These are phyloP conservation scores for Balaenoptera acutorostrata DNA, from an alignment of 2,113 vertebrate species.

Conservation along the genomic window DNA sequence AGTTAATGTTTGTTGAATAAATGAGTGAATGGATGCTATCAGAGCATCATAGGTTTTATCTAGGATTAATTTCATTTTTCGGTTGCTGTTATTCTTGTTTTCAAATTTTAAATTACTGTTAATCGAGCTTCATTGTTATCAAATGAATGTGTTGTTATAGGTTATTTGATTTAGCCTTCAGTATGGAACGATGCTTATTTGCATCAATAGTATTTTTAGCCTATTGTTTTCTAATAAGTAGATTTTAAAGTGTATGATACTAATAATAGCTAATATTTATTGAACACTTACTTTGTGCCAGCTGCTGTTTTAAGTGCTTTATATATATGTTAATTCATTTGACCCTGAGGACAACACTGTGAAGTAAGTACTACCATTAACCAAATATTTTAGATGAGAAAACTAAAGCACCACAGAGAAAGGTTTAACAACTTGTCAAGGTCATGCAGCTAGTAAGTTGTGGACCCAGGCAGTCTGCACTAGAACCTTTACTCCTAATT, in stretches of 20 bases:
- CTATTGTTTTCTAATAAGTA: not conserved
- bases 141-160: not conserved
- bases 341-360: not conserved
- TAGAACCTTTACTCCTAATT: not conserved
- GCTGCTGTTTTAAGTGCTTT: not conserved
- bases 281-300: not conserved
- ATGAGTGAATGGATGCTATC: not conserved
- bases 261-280: not conserved
- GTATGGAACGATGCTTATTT: not conserved
- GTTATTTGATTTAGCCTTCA: not conserved
- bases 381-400: not conserved
- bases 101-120: not conserved
- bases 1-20: not conserved
- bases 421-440: not conserved
- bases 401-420: not conserved
- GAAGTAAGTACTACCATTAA: not conserved
- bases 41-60: not conserved
- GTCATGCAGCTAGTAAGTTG: not conserved
- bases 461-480: not conserved
- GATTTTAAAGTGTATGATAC: not conserved
- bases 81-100: not conserved
- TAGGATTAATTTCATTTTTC: not conserved
- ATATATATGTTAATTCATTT: not conserved
- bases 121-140: not conserved
- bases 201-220: not conserved